These are phyloP conservation scores for Tachysurus fulvidraco DNA, from an alignment of 2,113 vertebrate species.

Conservation along the genomic window DNA sequence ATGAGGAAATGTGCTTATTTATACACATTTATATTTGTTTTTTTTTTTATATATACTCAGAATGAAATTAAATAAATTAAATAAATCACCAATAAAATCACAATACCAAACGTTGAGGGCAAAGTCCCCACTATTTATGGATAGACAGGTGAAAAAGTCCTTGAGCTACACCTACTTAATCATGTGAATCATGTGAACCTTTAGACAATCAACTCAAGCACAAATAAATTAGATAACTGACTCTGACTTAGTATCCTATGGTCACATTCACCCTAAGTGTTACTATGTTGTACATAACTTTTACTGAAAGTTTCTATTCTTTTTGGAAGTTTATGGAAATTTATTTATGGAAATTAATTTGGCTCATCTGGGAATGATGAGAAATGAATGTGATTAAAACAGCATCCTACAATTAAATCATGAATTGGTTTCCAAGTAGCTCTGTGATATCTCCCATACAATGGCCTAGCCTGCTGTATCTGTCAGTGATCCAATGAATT, in stretches of 20 bases:
- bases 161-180: neutral
- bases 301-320: neutral
- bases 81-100: too few species aligned
- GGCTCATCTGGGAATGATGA: neutral
- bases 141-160: neutral
- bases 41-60: too few species aligned
- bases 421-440: neutral
- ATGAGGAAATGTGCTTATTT: too few species aligned
- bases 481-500: too few species aligned
- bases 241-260: neutral
- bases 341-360: too few species aligned
- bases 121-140: neutral
- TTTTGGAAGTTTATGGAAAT: neutral
- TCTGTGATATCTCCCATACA: too few species aligned
- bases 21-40: too few species aligned
- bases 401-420: neutral
- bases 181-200: neutral
- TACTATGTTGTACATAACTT: neutral
- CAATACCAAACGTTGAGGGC: neutral
- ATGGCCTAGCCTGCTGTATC: too few species aligned
- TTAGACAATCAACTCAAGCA: neutral
- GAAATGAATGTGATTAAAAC: neutral
- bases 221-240: neutral
- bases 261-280: neutral
- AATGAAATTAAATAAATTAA: too few species aligned